These are phyloP conservation scores for Larimichthys polyactis DNA, from an alignment of 2,113 vertebrate genomes.

Conservation along the genomic window DNA sequence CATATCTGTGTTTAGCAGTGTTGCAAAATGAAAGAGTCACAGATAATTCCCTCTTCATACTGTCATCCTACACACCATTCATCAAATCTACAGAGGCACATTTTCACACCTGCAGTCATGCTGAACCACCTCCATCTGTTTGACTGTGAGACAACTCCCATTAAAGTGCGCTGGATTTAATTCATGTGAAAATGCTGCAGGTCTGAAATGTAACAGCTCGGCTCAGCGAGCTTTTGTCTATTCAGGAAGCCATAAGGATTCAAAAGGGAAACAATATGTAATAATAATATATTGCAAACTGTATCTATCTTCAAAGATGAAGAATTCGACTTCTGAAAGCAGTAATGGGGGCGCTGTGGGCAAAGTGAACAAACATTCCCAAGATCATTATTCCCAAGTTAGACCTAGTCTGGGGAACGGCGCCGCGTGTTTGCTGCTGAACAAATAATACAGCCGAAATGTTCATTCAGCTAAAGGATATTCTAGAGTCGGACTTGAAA, in stretches of 20 bases:
- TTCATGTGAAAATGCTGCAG: constrained; percentile 30
- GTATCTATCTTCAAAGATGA: constrained; percentile 66
- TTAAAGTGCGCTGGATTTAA: constrained; percentile 34
- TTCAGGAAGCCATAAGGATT: constrained; percentile 46
- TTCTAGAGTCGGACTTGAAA: constrained; percentile 33
- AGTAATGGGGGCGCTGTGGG: constrained; percentile 69
- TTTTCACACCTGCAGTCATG: constrained; percentile 36
- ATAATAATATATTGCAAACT: constrained; percentile 69
- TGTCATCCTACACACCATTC: constrained; percentile 18
- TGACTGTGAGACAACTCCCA: not conserved
- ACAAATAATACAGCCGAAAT: constrained; percentile 58
- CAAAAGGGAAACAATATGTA: constrained; percentile 68
- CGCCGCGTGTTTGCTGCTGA: constrained; percentile 51
- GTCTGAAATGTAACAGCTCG: constrained; percentile 21
- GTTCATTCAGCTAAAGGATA: constrained; percentile 38
- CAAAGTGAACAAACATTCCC: constrained; percentile 73
- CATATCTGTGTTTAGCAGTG: not conserved
- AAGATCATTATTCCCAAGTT: constrained; percentile 75
- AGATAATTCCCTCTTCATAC: constrained; percentile 8
- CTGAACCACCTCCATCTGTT: constrained; percentile 9
- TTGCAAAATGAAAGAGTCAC: not conserved
- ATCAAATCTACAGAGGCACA: constrained; percentile 14
- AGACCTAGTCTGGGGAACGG: constrained; percentile 57
- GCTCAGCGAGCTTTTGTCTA: constrained; percentile 28
- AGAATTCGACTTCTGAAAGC: constrained; percentile 60